phyloP scores from a whole-genome alignment of 1,140 invertebrate genomes.

The Saxidomus purpurata region DNA sequence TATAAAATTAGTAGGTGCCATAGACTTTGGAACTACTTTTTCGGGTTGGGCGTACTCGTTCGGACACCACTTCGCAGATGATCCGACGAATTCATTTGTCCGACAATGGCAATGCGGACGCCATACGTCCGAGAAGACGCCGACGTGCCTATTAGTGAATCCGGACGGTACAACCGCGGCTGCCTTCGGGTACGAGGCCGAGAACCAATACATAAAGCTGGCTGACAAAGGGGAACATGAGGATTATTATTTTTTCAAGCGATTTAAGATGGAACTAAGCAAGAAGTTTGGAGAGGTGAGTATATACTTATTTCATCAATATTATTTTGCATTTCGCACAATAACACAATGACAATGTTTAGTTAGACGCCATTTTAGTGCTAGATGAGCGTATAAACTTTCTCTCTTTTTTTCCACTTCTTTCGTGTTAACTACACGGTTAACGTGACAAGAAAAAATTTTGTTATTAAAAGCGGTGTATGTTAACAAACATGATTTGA shows the following conservation, averaged over 20 bases:
- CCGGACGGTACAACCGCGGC: conserved; percentile 40
- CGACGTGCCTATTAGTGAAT: conserved; percentile 29
- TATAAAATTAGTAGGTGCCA: neutral
- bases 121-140: neutral
- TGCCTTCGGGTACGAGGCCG: conserved; percentile 52
- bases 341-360: too few relatives aligned
- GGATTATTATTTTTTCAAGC: conserved; percentile 37
- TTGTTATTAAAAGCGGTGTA: too few relatives aligned
- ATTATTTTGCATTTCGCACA: too few relatives aligned
- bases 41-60: conserved; percentile 42
- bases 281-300: conserved; percentile 34
- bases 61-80: neutral
- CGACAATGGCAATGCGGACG: neutral
- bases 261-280: conserved; percentile 49
- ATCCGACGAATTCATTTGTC: conserved; percentile 10
- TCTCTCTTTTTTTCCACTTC: too few relatives aligned
- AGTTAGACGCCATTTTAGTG: too few relatives aligned
- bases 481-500: too few relatives aligned
- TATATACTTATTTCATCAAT: neutral
- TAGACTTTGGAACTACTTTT: conserved; percentile 45
- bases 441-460: too few relatives aligned
- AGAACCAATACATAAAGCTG: conserved; percentile 20
- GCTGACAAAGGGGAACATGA: neutral
- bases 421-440: too few relatives aligned
- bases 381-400: too few relatives aligned